These are phyloP conservation scores for Latrodectus elegans DNA, from an alignment of 2,888 invertebrate genomes.

Conservation along the genomic window DNA sequence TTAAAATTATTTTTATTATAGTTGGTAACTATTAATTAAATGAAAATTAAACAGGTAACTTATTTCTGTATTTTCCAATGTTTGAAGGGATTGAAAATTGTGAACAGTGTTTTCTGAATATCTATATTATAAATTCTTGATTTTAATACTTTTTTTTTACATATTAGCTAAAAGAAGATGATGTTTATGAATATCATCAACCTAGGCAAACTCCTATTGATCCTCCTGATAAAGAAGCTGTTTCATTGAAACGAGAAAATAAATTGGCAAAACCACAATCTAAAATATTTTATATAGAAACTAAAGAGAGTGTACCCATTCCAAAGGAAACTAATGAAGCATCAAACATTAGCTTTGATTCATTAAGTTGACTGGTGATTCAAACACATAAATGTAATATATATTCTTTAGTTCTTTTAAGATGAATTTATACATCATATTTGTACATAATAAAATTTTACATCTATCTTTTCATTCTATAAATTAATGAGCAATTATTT, in stretches of 20 bases:
- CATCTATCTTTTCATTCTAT: not conserved
- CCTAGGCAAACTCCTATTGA: conserved; percentile 79
- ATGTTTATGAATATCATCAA: conserved; percentile 76
- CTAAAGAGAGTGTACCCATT: conserved; percentile 71
- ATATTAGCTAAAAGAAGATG: conserved; percentile 69
- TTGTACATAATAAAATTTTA: not conserved
- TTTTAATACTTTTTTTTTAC: no score
- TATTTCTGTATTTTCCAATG: no score
- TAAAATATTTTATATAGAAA: conserved; percentile 71
- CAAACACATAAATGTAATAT: not conserved
- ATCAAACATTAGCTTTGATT: not conserved
- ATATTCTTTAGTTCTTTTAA: not conserved
- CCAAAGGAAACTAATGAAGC: no score
- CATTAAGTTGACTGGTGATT: not conserved
- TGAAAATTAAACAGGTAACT: no score
- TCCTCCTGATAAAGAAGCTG: conserved; percentile 79
- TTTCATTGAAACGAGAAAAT: conserved; percentile 74
- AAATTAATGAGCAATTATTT: not conserved
- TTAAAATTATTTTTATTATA: no score
- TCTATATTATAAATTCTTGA: no score
- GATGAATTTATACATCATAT: not conserved
- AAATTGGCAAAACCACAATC: conserved; percentile 71
- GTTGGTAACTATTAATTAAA: no score
- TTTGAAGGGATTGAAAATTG: no score
- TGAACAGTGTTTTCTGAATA: no score